Evolutionary conservation across 2,888 invertebrate species (phyloP), one percentile per base, ranked within the genome.

Genomic region (Hirtodrosophila cameraria): DNA sequence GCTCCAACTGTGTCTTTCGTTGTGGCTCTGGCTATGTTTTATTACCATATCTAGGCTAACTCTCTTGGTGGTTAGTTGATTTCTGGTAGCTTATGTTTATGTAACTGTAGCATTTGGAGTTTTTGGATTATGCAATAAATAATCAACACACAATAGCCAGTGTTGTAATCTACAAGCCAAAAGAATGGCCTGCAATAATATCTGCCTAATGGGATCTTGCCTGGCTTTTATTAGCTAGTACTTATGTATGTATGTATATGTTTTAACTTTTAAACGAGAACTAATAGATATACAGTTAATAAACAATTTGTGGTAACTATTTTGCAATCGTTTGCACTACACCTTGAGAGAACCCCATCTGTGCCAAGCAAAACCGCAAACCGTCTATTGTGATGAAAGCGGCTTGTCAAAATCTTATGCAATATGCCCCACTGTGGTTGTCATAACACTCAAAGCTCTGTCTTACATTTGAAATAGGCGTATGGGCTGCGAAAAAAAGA

Each of bases 111-210:
- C 79, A 72, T 68, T 86, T 86, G 80, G 86, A 86, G 84, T 86
- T 81, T 81, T 83, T 81, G 70, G 80, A 80, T 81, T 83, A 83
- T 86, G 80, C 80, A 81, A 81, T 86, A 81, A 81, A 86, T 86
- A 81, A 81, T 81, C 70, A 76, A 73, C 80, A 83, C 64, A 83
- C 84, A 86, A 80, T 65, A 63, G 53, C 55, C 61, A 46, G 33
- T 69, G 63, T 73, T 61, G 81, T 38, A 80, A 77, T 61, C 46
- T 52, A 33, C 36, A 30, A 23, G 18, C 35, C 28, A 43, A 25
- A 27, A 53, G 60, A 75, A 68, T 55, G 68, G 72, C 33, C 46
- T 9, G 48, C 58, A 13, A 63, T 71, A 71, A 68, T 68, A 67
- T 61, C 62, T 23, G 36, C 23, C 62, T 62, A 70, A 73, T 74